Percentiles rank a stretch among this genome's conserved stretches.
phyloP scores from a whole-genome alignment of 2,797 vertebrate species.

The Intellagama lesueurii region DNA sequence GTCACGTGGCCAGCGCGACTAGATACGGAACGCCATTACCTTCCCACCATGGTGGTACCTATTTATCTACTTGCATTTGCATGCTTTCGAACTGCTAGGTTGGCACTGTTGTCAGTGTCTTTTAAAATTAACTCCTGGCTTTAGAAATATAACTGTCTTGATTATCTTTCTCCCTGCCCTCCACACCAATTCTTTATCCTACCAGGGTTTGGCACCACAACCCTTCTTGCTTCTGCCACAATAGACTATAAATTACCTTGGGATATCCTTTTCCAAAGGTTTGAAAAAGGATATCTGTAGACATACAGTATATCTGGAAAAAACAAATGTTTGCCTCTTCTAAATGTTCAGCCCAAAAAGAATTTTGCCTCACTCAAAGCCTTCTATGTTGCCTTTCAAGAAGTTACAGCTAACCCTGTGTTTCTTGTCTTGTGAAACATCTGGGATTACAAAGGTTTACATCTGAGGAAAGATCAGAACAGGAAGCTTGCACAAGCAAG shows the following conservation, averaged over 20 bases:
- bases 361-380: neutral
- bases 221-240: no score
- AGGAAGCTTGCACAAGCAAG: conserved; percentile 25
- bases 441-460: conserved; percentile 8
- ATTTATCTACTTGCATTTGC: no score
- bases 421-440: neutral
- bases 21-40: no score
- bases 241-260: no score
- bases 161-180: neutral
- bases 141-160: neutral
- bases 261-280: neutral
- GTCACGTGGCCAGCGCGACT: no score
- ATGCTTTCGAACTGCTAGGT: no score
- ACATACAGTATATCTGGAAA: neutral
- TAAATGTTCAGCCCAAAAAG: neutral
- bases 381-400: neutral
- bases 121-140: neutral
- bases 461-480: conserved; percentile 33
- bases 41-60: no score
- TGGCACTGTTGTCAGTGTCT: no score
- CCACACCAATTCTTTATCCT: neutral
- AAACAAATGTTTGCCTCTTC: neutral
- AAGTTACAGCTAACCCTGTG: neutral
- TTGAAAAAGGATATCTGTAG: neutral
- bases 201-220: no score